phyloP scores from a whole-genome alignment of 2,888 invertebrate species.

The Idaea dimidiata region DNA sequence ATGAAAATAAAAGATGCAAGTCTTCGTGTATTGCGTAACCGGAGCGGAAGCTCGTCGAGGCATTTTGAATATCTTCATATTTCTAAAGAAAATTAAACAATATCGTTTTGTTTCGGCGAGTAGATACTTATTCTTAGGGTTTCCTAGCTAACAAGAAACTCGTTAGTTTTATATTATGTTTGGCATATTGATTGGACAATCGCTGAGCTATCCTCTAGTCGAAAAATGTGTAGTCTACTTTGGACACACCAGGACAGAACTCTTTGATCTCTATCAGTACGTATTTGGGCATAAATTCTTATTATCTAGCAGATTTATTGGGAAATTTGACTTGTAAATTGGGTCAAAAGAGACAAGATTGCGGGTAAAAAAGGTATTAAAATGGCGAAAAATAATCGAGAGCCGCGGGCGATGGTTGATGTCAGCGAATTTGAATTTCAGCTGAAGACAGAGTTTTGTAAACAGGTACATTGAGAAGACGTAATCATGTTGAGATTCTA shows the following conservation, averaged over 20 bases:
- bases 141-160: background rate
- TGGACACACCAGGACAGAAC: background rate
- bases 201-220: background rate
- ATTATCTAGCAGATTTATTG: constrained; percentile 43
- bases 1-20: too few species aligned
- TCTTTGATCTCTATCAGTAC: constrained; percentile 16
- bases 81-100: too few species aligned
- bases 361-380: constrained; percentile 12
- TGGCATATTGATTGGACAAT: background rate
- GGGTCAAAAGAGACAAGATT: constrained; percentile 22
- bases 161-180: background rate
- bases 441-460: background rate
- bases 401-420: background rate
- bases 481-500: background rate
- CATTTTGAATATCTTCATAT: too few species aligned
- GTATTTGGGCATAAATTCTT: constrained; percentile 42
- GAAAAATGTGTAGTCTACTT: background rate
- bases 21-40: too few species aligned
- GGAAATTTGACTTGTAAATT: constrained; percentile 47
- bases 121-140: background rate
- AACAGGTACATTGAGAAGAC: background rate
- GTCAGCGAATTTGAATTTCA: background rate
- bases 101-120: too few species aligned
- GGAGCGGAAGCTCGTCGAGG: too few species aligned
- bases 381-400: background rate